phyloP scores from a whole-genome alignment of 2,113 vertebrate genomes.

The Apodemus sylvaticus region DNA sequence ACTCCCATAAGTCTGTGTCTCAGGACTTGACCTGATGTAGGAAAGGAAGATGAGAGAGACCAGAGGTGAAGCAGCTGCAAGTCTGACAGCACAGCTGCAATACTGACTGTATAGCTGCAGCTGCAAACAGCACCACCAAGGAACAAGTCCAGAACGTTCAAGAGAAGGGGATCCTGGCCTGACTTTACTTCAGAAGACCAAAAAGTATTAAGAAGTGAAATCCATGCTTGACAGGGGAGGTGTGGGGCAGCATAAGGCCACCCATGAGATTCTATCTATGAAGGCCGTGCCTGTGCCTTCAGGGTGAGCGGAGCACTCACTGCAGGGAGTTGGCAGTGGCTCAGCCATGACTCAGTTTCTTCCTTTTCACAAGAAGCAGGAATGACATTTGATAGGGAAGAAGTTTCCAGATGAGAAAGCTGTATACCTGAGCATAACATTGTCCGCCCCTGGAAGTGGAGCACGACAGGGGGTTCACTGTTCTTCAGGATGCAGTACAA shows the following conservation, averaged over 20 bases:
- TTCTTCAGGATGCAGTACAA: not conserved
- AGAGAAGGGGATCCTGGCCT: too few relatives aligned
- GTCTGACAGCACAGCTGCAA: not conserved
- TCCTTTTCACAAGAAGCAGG: not conserved
- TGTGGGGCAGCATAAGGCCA: fast-evolving
- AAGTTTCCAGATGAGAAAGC: not conserved
- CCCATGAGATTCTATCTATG: fast-evolving
- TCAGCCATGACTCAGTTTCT: not conserved
- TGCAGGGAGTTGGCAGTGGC: fast-evolving
- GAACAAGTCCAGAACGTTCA: not conserved
- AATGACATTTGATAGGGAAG: not conserved
- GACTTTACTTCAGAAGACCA: not conserved
- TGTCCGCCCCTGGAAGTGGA: not conserved
- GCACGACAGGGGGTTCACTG: not conserved
- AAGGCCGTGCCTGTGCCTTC: not conserved
- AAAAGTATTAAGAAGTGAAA: not conserved
- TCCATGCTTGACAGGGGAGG: fast-evolving
- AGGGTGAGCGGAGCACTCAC: not conserved
- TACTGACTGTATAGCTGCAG: not conserved
- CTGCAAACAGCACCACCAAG: not conserved
- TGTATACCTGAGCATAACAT: too few relatives aligned
- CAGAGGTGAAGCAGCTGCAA: slow-evolving; percentile 7
- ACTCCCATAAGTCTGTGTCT: not conserved
- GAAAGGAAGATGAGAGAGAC: not conserved
- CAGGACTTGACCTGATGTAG: not conserved